Base-by-base conservation (phyloP, 1,140 invertebrate genomes). In the Olivierus martensii region DNA sequence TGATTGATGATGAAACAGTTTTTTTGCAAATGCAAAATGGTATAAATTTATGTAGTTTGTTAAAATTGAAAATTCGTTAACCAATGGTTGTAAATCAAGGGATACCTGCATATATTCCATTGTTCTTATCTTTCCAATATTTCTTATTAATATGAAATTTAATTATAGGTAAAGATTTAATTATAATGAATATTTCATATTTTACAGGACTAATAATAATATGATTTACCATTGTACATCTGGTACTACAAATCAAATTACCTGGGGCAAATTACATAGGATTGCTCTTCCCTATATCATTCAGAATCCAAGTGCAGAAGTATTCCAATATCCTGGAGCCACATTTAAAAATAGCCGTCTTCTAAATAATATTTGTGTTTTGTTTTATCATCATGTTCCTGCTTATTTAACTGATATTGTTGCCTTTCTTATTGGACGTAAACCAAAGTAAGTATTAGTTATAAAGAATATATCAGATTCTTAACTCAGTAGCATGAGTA, bases 171-270 rank as follows among this genome's bases (percentile, higher is more conserved):
- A n/a, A n/a, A n/a, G n/a, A n/a, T n/a, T n/a, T n/a, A n/a, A n/a
- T n/a, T n/a, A n/a, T n/a, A n/a, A n/a, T n/a, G n/a, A n/a, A 39
- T 38, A 6, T 36, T 14, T 43, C 12, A n/a, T 28, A 15, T 54
- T 63, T 66, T 63, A 50, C 56, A 79, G 76, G 45, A 72, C 71
- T 1, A 77, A 77, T 41, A 66, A 61, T 80, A 81, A 86, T 18
- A 74, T 79, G 46, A 78, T 96, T 36, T 94, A 86, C 69, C 89
- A 96, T 66, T 82, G 82, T 61, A 91, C 90, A 0, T 86, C 88
- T 0, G 90, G 89, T 48, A 83, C 84, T 0, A 73, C 79, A 49
- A 90, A 88, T 56, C 86, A 89, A 10, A 88, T 94, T 71, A 77
- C 74, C n/a, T 97, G 91, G 84, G 69, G 73, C 1, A 69, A 73